Base-by-base conservation (phyloP, 2,113 vertebrate species). In the Lonchura striata region DNA sequence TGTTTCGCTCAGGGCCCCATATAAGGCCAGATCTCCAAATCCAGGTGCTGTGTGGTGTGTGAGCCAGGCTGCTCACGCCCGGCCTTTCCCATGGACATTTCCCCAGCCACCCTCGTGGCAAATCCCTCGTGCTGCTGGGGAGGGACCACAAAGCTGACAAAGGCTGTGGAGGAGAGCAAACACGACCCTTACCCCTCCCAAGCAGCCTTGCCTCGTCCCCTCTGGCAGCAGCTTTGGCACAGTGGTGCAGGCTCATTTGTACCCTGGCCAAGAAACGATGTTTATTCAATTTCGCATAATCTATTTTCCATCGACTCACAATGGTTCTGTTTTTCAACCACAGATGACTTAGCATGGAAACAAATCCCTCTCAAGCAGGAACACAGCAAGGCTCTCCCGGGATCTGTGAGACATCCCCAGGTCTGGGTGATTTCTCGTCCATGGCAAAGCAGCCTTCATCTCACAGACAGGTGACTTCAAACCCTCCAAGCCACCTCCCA, bases 1-100 rank as follows among this genome's bases (percentile, higher is more conserved):
- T 30, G n/a, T 65, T 94, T 91, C 35, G 3, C 86, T 66, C 86
- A 88, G 54, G 96, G 93, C 94, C 96, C 97, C 96, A 97, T 97
- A 97, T 97, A 97, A 97, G 96, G 97, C 93, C 75, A 79, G 23
- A 74, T 97, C 84, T 94, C 91, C 94, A 66, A 22, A 39, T 52
- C 91, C 97, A 97, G 97, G 97, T 97, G 96, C 56, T 41, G 65
- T 75, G 66, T 65, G 4, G 15, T 13, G 57, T 8, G 72, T 0
- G 20, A 81, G 74, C 2, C 0, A n/a, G 4, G 4, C 28, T 0
- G 4, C 76, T 72, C 72, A 7, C 3, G 13, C 30, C 77, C 5
- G 33, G 14, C 59, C 77, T 75, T 23, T 24, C 60, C 88, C 72
- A 7, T 0, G 15, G 82, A 39, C 8, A 13, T 10, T 12, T 71